Conservation (phyloP, 2,797 vertebrate species). For the Pseudopleuronectes americanus region DNA sequence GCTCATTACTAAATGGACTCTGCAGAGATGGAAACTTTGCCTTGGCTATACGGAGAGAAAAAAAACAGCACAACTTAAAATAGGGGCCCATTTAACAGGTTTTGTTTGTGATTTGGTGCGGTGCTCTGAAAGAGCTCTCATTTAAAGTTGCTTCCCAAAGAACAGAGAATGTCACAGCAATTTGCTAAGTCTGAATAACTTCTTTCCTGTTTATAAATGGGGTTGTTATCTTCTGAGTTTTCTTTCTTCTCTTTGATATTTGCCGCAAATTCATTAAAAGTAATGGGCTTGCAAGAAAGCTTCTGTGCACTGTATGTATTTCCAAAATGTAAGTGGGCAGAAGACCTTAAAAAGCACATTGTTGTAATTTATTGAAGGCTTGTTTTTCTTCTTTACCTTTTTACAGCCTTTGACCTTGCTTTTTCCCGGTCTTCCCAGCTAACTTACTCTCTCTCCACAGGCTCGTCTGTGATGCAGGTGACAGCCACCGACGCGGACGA, state of each 20-base stretch:
- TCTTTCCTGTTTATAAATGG: conserved; percentile 36
- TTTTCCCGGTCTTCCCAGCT: background rate
- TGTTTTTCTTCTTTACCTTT: conserved; percentile 19
- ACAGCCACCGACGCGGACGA: conserved; percentile 95
- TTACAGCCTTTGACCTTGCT: background rate
- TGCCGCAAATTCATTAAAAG: conserved; percentile 35
- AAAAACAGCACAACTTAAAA: conserved; percentile 43
- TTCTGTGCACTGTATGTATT: background rate
- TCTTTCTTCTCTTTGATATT: conserved; percentile 44
- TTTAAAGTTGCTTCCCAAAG: conserved; percentile 39
- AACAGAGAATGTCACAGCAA: conserved; percentile 50
- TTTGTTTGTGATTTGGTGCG: conserved; percentile 46
- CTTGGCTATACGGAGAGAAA: conserved; percentile 39
- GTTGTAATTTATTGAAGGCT: conserved; percentile 31
- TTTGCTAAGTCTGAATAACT: conserved; percentile 64
- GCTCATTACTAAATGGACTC: conserved; percentile 82
- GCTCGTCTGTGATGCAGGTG: conserved; percentile 97
- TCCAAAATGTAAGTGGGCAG: conserved; percentile 17
- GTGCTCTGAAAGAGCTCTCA: conserved; percentile 19
- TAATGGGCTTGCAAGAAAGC: conserved; percentile 13
- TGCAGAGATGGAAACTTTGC: conserved; percentile 63
- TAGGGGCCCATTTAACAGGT: conserved; percentile 53
- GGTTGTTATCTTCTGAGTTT: conserved; percentile 26
- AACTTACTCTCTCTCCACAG: conserved; percentile 71
- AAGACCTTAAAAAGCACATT: conserved; percentile 31